Evolutionary conservation across 1,140 invertebrate genomes (phyloP), one percentile per base, ranked within the genome.

Genomic region (Eurytemora carolleeae): DNA sequence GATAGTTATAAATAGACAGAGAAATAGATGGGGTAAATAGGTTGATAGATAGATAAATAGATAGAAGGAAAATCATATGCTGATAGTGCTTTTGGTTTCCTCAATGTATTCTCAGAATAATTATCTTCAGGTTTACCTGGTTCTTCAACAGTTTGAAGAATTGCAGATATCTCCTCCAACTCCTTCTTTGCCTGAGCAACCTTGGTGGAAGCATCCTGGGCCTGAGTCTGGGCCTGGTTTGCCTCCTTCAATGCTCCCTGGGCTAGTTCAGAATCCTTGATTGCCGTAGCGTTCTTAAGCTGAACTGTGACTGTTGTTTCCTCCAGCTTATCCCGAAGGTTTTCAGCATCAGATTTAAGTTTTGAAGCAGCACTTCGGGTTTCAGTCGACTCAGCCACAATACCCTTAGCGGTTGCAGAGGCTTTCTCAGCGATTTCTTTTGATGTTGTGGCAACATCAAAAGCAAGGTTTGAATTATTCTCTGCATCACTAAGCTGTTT

Each of bases 211-310:
- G 87, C 86, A 65, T 85, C 79, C 54, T 77, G 73, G 0, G 88
- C 85, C 63, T 83, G 83, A 18, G 79, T 85, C 70, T 87, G 87
- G 1, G 89, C 87, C 75, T 87, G 80, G 26, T 86, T 86, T 17
- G 93, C 89, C 79, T 87, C 77, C 65, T 78, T 75, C 65, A 82
- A 76, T 1, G 80, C 80, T 77, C 81, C 66, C 63, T 68, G 64
- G 25, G 68, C 66, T 69, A 63, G 63, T 64, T 65, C 65, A 20
- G 58, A 16, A 62, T 57, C 53, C 31, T 44, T 44, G 53, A 55
- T n/a, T 20, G 55, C 60, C 25, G 15, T 44, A 23, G 57, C 23
- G 23, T 19, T 26, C 79, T 62, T 76, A 20, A 81, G 74, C 25
- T 77, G 74, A 26, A 93, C 79, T 68, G 81, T 76, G 18, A 76